Evolutionary conservation across 2,888 invertebrate genomes (phyloP).

Genomic region (Nemoura dubitans): DNA sequence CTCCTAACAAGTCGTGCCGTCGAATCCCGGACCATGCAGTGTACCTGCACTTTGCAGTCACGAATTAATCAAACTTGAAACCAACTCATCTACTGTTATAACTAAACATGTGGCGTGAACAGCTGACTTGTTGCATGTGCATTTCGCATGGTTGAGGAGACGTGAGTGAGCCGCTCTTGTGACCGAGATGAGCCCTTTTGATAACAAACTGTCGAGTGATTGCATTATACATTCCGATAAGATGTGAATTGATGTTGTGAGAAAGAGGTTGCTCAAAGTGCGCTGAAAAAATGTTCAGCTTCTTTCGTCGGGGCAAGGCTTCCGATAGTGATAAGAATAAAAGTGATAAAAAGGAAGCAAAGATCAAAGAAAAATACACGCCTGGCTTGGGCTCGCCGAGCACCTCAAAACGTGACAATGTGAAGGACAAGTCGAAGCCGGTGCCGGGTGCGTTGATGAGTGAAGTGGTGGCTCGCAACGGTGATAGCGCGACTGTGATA

Average conservation of each 20-base stretch:
- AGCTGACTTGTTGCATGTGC: slow-evolving; percentile 7
- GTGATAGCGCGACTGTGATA: slow-evolving; percentile 41
- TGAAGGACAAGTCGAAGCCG: slow-evolving; percentile 52
- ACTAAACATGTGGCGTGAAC: not conserved
- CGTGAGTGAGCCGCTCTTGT: not conserved
- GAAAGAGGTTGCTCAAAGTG: not conserved
- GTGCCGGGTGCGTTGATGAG: not conserved
- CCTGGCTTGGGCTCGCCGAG: not conserved
- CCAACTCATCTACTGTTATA: not conserved
- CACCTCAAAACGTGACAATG: slow-evolving; percentile 47
- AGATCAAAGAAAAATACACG: slow-evolving; percentile 37
- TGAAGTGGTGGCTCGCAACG: slow-evolving; percentile 46
- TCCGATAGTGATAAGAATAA: slow-evolving; percentile 37
- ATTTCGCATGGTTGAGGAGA: not conserved
- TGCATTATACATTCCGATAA: not conserved
- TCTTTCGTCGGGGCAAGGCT: slow-evolving; percentile 33
- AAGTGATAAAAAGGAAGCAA: slow-evolving; percentile 35
- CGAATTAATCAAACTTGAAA: not conserved
- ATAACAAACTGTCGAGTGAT: not conserved
- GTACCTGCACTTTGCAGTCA: no score
- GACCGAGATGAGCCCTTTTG: not conserved
- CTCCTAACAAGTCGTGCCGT: not conserved
- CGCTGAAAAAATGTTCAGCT: slow-evolving; percentile 32
- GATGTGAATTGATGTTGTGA: not conserved
- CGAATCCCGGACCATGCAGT: not conserved